Evolutionary conservation across 2,888 invertebrate species (phyloP), one percentile per base, ranked within the genome.

Genomic region (Fragum whitleyi): DNA sequence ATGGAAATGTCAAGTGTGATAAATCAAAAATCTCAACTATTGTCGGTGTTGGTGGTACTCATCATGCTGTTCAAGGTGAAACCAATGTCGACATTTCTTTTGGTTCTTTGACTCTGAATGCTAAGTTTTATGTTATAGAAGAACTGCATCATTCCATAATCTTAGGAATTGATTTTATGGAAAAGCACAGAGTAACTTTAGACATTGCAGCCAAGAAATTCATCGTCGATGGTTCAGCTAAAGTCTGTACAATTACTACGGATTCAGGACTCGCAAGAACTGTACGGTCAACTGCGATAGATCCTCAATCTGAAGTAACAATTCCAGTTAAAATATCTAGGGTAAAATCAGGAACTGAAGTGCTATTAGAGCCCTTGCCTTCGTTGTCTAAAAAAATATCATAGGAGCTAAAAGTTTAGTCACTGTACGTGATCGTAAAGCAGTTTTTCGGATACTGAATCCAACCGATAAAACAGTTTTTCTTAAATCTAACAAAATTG

Each of bases 321-420:
- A 42, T 42, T 16, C 42, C 42, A 42, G 42, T 42, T 11, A 42
- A 42, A 42, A 42, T 42, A 11, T 42, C 42, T 11, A n/a, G n/a
- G n/a, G n/a, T n/a, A n/a, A n/a, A n/a, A n/a, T n/a, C n/a, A n/a
- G n/a, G n/a, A n/a, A n/a, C 42, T 42, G 42, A 42, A 42, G 42
- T 42, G 16, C 16, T 42, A 42, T 42, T 42, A 42, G 42, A 42
- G 42, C 77, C 77, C 7, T 19, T 55, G 2, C 9, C 55, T 21
- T 21, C 19, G 21, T 55, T 55, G 23, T 19, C 55, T 21, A 55
- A 55, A 26, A 59, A 28, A 59, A 59, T 59, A 59, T 59, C 28
- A 59, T 59, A 59, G 59, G 59, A 9, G 59, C 59, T 16, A 59
- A 59, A 59, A 28, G 59, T 59, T 59, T 59, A 59, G 59, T 59